Base-by-base conservation (phyloP, 2,888 invertebrate genomes). In the Esperia sulphurella region DNA sequence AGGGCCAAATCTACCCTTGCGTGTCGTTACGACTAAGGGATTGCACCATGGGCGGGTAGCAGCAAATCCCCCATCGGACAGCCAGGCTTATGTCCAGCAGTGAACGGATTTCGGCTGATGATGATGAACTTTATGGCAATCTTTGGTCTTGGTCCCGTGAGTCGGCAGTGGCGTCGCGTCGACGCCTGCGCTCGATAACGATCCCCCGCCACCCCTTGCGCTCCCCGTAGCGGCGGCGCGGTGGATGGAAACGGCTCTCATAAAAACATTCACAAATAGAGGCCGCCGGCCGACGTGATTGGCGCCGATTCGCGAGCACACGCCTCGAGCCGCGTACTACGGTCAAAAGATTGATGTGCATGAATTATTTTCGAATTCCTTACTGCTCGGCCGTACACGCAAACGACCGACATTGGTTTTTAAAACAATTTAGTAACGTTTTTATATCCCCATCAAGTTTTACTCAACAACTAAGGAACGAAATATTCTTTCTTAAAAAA, bases 241-340 rank as follows among this genome's bases (percentile, higher is more conserved):
- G 33, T 14, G 29, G 3, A 10, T n/a, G 33, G 5, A 33, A 40
- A 39, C 14, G 40, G 54, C 65, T 67, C 70, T 65, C 70, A 72
- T 73, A 75, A 79, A 79, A 81, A 80, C 76, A 48, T 48, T 78
- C 68, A 76, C 74, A 75, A 80, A 78, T 75, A 78, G 68, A 76
- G 75, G 72, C 71, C 72, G 71, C 53, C 67, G 56, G 58, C 55
- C 64, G 62, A 61, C 63, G 67, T 65, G 70, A 69, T 68, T 70
- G 73, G 71, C 71, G 71, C 73, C 72, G 67, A 61, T 63, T 61
- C 61, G 67, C 67, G 66, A 65, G 63, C 58, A 61, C 64, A 59
- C 62, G 68, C 63, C 67, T 55, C 58, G 54, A 57, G 64, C 69
- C 65, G 43, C 63, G 67, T 58, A 63, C 66, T 65, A 49, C 56